These are phyloP conservation scores for Silurus glanis DNA, from an alignment of 2,113 vertebrate species.

Conservation along the genomic window DNA sequence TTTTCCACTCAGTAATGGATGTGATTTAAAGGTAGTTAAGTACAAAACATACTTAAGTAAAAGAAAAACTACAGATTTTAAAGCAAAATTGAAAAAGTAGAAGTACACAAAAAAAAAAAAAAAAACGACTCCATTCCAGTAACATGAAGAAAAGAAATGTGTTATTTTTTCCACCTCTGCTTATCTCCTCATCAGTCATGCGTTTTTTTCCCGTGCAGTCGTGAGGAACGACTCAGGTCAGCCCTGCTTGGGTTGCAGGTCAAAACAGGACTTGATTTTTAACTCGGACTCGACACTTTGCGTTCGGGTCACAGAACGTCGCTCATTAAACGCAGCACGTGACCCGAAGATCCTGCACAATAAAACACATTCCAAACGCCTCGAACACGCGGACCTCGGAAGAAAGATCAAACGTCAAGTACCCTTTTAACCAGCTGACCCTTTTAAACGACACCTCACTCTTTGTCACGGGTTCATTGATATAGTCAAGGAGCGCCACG, in stretches of 20 bases:
- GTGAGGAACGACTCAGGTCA: not conserved
- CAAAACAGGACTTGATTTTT: not conserved
- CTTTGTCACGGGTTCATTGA: constrained; percentile 42
- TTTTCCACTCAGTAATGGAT: no score
- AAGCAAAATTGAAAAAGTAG: no score
- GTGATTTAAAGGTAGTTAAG: no score
- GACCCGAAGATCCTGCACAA: constrained; percentile 3
- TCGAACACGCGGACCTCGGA: constrained; percentile 12
- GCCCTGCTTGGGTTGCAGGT: not conserved
- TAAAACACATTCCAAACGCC: constrained; percentile 2
- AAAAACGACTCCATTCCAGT: no score
- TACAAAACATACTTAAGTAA: no score
- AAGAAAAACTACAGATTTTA: no score
- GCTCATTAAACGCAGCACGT: constrained; percentile 1
- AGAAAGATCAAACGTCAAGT: constrained; percentile 39
- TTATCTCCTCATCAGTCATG: constrained; percentile 3
- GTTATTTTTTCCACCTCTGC: no score
- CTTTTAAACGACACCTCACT: constrained; percentile 37
- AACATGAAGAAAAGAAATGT: no score
- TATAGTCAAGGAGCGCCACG: constrained; percentile 44
- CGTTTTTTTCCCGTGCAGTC: not conserved
- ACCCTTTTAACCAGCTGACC: constrained; percentile 35
- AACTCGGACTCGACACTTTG: not conserved
- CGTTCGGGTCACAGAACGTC: not conserved
- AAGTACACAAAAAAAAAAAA: no score